These are phyloP conservation scores for Scatophagus argus DNA, from an alignment of 2,113 vertebrate genomes.

Conservation along the genomic window DNA sequence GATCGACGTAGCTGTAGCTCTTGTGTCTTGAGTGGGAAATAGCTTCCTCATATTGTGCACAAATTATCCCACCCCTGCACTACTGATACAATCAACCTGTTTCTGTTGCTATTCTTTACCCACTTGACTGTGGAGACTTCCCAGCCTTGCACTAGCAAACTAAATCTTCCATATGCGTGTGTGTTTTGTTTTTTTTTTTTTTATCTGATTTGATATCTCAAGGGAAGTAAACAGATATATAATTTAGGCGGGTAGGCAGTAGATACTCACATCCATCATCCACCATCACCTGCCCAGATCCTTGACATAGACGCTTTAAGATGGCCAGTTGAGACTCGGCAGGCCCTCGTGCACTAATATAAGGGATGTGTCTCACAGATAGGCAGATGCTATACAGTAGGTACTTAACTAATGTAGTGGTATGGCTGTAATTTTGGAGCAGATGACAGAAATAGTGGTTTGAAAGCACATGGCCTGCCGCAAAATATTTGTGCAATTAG, in stretches of 20 bases:
- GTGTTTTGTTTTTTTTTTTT: no score
- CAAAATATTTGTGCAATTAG: slow-evolving; percentile 75
- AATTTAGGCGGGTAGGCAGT: slow-evolving; percentile 3
- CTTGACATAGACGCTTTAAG: slow-evolving; percentile 27
- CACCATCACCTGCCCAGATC: slow-evolving; percentile 22
- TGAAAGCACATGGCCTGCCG: slow-evolving; percentile 64
- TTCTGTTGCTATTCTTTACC: slow-evolving; percentile 5
- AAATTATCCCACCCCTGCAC: not conserved
- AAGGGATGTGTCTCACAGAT: not conserved
- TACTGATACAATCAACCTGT: slow-evolving; percentile 27
- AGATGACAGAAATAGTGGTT: slow-evolving; percentile 75
- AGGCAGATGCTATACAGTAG: not conserved
- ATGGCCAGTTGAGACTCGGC: slow-evolving; percentile 14
- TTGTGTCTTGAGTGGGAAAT: slow-evolving; percentile 5
- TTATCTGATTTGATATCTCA: slow-evolving; percentile 24
- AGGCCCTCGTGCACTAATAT: slow-evolving; percentile 22
- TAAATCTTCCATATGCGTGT: slow-evolving; percentile 21
- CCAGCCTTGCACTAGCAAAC: not conserved
- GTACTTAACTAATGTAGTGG: not conserved
- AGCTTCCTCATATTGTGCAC: not conserved
- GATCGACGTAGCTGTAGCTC: slow-evolving; percentile 25
- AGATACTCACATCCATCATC: slow-evolving; percentile 34
- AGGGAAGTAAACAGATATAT: slow-evolving; percentile 6
- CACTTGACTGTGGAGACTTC: slow-evolving; percentile 1
- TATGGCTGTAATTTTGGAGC: slow-evolving; percentile 51